phyloP scores from a whole-genome alignment of 2,113 vertebrate genomes.

The Cephalopholis sonnerati region DNA sequence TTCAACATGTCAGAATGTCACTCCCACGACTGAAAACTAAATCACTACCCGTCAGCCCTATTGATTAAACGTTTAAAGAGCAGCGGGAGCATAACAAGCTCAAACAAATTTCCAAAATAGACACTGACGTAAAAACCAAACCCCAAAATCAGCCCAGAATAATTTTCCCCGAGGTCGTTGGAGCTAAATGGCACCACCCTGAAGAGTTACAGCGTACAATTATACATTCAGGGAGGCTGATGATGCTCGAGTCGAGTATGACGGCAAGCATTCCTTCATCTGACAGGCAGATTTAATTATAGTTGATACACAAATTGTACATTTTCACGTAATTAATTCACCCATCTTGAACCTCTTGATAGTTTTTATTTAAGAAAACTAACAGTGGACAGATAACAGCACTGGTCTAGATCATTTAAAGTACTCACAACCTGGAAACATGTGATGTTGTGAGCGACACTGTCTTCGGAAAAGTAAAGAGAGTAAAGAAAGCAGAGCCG shows the following conservation, averaged over 20 bases:
- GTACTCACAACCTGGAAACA: background rate
- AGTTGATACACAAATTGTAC: background rate
- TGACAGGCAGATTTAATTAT: conserved; percentile 24
- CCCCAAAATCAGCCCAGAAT: conserved; percentile 49
- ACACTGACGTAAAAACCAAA: conserved; percentile 38
- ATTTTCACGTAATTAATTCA: background rate
- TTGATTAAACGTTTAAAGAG: no score
- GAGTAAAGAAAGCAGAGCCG: background rate
- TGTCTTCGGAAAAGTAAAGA: background rate
- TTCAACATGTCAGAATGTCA: no score
- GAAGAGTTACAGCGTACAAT: conserved; percentile 23
- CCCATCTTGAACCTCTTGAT: background rate
- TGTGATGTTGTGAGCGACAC: background rate
- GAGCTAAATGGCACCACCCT: conserved; percentile 28
- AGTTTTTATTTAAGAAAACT: background rate
- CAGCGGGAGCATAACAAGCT: background rate
- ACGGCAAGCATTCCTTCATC: conserved; percentile 32
- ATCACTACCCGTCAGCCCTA: no score
- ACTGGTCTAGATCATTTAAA: background rate
- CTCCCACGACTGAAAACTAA: no score
- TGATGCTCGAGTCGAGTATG: conserved; percentile 17
- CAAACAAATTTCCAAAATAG: conserved; percentile 10
- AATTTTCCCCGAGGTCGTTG: background rate
- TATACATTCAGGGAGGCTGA: conserved; percentile 26
- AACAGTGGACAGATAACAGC: background rate